Evolutionary conservation across 2,888 invertebrate species (phyloP).

Genomic region (Drosophila quinaria): DNA sequence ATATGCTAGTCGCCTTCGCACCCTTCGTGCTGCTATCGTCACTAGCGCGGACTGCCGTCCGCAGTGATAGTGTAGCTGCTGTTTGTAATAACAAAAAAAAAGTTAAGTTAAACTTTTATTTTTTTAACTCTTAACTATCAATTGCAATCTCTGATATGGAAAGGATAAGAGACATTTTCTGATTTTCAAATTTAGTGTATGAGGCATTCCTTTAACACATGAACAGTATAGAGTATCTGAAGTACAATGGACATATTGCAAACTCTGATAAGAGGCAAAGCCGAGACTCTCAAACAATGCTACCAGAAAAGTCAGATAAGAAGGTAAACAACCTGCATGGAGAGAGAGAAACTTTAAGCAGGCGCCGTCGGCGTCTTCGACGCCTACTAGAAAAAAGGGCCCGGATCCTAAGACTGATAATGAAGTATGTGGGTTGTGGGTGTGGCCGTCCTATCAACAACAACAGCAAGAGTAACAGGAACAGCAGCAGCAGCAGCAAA

Average conservation of each 20-base stretch:
- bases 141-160: neutral
- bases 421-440: slow-evolving; percentile 31
- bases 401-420: slow-evolving; percentile 53
- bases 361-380: slow-evolving; percentile 47
- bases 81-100: no score
- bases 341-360: slow-evolving; percentile 55
- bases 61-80: no score
- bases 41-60: no score
- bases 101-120: no score
- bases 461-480: slow-evolving; percentile 14
- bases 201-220: neutral
- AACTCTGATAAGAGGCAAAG: slow-evolving; percentile 58
- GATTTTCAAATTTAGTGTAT: neutral
- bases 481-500: slow-evolving; percentile 25
- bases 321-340: slow-evolving; percentile 72
- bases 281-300: slow-evolving; percentile 52
- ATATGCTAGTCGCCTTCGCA: no score
- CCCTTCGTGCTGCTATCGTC: no score
- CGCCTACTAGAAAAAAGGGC: slow-evolving; percentile 36
- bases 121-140: no score
- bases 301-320: slow-evolving; percentile 66
- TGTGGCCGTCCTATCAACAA: slow-evolving; percentile 49
- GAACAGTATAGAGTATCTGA: neutral
- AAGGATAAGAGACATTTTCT: neutral
- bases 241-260: slow-evolving; percentile 55